Evolutionary conservation across 1,140 invertebrate genomes (phyloP).

Genomic region (Calycopis cecrops): DNA sequence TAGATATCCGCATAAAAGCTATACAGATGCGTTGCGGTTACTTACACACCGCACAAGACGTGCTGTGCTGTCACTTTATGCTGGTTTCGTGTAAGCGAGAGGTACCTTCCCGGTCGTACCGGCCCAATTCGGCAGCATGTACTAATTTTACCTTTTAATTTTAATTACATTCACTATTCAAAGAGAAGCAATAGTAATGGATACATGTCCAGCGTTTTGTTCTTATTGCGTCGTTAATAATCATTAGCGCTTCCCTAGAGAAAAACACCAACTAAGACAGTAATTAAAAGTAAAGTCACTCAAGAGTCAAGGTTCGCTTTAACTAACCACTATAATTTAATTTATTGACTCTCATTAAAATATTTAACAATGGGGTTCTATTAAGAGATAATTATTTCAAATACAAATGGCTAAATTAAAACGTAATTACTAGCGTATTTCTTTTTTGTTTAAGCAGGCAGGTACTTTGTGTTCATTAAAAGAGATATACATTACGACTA

Average conservation of each 20-base stretch:
- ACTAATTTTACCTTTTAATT: too few relatives aligned
- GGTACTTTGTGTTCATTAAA: background rate
- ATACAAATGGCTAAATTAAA: constrained; percentile 8
- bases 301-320: constrained; percentile 6
- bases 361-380: background rate
- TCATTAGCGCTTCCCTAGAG: background rate
- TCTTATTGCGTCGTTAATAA: background rate
- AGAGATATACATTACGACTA: background rate
- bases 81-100: too few relatives aligned
- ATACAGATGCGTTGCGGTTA: too few relatives aligned
- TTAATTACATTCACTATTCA: too few relatives aligned
- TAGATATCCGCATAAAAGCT: too few relatives aligned
- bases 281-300: constrained; percentile 1
- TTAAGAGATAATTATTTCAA: background rate
- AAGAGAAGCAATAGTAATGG: too few relatives aligned
- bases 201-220: background rate
- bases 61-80: too few relatives aligned
- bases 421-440: background rate
- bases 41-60: too few relatives aligned
- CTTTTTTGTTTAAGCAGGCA: background rate
- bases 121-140: too few relatives aligned
- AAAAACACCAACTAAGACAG: background rate
- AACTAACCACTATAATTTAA: background rate
- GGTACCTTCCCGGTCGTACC: too few relatives aligned
- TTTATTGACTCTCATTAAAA: constrained; percentile 4